phyloP scores from a whole-genome alignment of 2,113 vertebrate species.

The Saguinus imperator region DNA sequence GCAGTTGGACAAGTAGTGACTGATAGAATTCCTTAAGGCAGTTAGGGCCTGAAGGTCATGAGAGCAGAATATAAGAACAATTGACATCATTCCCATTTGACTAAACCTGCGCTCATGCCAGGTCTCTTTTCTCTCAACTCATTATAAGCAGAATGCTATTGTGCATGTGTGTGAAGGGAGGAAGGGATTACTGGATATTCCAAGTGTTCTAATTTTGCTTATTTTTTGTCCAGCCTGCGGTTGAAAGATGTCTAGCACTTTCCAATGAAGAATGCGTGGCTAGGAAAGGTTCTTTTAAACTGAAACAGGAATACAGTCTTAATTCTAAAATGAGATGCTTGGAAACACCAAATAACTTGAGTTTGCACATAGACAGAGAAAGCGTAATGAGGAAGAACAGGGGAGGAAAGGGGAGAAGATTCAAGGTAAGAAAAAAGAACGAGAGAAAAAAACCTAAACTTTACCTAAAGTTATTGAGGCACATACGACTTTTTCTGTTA shows the following conservation, averaged over 20 bases:
- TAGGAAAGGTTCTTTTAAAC: slow-evolving; percentile 34
- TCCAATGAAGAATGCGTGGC: slow-evolving; percentile 53
- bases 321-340: slow-evolving; percentile 68
- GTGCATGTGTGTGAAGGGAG: slow-evolving; percentile 62
- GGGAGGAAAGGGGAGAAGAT: neutral
- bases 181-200: slow-evolving; percentile 70
- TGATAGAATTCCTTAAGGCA: neutral
- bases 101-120: slow-evolving; percentile 15
- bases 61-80: slow-evolving; percentile 45
- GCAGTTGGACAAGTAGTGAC: neutral
- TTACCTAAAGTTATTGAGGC: neutral
- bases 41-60: neutral
- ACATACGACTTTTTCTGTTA: slow-evolving; percentile 58
- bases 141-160: slow-evolving; percentile 57
- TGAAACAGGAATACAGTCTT: slow-evolving; percentile 57
- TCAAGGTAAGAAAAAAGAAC: neutral
- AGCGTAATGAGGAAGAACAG: neutral
- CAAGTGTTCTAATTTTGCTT: slow-evolving; percentile 73
- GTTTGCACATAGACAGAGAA: neutral
- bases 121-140: slow-evolving; percentile 76
- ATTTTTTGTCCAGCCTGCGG: slow-evolving; percentile 42
- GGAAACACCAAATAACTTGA: slow-evolving; percentile 53
- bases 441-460: neutral
- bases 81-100: slow-evolving; percentile 72
- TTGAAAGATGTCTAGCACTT: slow-evolving; percentile 47